phyloP scores from a whole-genome alignment of 2,797 vertebrate genomes.

The Pseudopleuronectes americanus region DNA sequence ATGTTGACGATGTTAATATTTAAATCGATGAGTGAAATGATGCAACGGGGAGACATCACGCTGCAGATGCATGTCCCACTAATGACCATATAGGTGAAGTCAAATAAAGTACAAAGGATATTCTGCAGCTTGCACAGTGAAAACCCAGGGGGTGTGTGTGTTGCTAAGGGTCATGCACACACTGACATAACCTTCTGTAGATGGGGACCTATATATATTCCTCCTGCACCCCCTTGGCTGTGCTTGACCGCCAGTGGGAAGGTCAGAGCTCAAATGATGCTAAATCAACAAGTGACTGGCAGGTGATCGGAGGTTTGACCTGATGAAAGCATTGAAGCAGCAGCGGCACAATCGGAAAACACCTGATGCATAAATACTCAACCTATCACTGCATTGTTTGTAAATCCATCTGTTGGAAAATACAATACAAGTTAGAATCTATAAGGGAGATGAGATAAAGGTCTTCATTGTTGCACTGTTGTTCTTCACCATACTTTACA shows the following conservation, averaged over 20 bases:
- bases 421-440: not conserved
- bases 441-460: not conserved
- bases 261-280: slow-evolving; percentile 14
- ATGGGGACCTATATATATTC: not conserved
- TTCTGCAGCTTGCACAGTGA: not conserved
- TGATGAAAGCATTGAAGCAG: not conserved
- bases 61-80: slow-evolving; percentile 11
- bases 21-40: slow-evolving; percentile 25
- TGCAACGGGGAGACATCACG: slow-evolving; percentile 19
- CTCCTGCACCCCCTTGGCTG: not conserved
- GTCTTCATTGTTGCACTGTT: not conserved
- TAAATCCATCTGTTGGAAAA: no score
- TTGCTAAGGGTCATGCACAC: not conserved
- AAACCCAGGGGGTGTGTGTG: not conserved
- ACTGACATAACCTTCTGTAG: not conserved
- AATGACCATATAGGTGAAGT: slow-evolving; percentile 15
- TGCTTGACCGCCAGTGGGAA: not conserved
- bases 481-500: not conserved
- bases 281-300: not conserved
- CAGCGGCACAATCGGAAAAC: no score
- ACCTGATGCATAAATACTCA: not conserved
- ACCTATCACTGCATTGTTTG: not conserved
- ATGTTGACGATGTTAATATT: slow-evolving; percentile 50
- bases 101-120: not conserved
- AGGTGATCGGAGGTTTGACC: slow-evolving; percentile 8